Conservation (phyloP, 2,797 vertebrate species). For the Sebastes itinus region DNA sequence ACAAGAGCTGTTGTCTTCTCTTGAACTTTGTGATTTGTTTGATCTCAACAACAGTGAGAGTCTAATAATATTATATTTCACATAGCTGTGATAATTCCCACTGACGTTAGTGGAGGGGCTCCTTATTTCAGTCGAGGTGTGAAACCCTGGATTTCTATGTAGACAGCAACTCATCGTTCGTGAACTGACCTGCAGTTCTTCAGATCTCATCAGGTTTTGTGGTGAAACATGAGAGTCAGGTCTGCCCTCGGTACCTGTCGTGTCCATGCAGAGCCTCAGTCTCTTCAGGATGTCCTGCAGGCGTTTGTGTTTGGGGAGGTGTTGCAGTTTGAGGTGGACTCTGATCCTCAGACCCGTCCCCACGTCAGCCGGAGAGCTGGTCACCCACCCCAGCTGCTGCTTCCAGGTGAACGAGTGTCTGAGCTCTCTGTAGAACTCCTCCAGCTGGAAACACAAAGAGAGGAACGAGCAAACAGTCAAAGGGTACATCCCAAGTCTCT, state of each 20-base stretch:
- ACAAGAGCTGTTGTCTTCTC: not conserved
- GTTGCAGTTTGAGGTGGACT: slow-evolving; percentile 64
- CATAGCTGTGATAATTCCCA: not conserved
- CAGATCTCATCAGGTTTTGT: not conserved
- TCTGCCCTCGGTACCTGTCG: slow-evolving; percentile 16
- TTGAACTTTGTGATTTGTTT: not conserved
- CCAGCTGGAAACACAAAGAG: slow-evolving; percentile 57
- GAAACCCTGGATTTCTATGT: not conserved
- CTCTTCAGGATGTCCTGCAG: slow-evolving; percentile 56
- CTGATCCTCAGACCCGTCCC: slow-evolving; percentile 77
- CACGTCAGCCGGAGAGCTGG: slow-evolving; percentile 78
- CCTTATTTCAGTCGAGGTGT: not conserved
- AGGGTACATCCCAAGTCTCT: not conserved
- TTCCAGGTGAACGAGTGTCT: slow-evolving; percentile 79
- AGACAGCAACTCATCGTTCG: rapidly evolving
- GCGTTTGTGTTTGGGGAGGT: slow-evolving; percentile 62
- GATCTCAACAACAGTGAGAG: not conserved
- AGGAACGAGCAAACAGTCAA: no score
- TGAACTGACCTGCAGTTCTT: not conserved
- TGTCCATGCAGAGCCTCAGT: slow-evolving; percentile 48
- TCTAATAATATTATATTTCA: not conserved
- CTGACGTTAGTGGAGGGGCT: not conserved
- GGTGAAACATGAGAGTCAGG: not conserved
- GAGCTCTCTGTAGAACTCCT: slow-evolving; percentile 62
- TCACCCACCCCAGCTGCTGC: slow-evolving; percentile 80